phyloP scores from a whole-genome alignment of 2,888 invertebrate genomes.

The Xylophagus ater region DNA sequence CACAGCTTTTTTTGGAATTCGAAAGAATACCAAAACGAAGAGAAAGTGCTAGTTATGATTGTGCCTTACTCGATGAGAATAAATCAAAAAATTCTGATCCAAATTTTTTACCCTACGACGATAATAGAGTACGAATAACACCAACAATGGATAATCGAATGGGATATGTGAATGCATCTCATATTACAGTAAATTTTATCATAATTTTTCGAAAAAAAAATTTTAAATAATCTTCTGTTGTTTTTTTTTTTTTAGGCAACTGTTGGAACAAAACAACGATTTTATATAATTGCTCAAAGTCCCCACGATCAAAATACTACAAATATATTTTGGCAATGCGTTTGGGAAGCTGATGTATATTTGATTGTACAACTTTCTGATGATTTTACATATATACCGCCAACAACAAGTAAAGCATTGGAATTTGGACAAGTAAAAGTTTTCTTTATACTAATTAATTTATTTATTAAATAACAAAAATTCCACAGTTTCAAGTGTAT shows the following conservation, averaged over 20 bases:
- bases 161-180: conserved; percentile 89
- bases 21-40: conserved; percentile 71
- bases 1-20: conserved; percentile 71
- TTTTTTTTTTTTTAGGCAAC: conserved; percentile 49
- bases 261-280: conserved; percentile 69
- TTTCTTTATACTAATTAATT: not conserved
- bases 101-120: conserved; percentile 77
- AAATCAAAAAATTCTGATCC: conserved; percentile 40
- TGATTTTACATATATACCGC: conserved; percentile 50
- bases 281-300: conserved; percentile 59
- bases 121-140: conserved; percentile 73
- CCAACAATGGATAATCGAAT: conserved; percentile 70
- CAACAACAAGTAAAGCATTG: conserved; percentile 45
- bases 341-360: conserved; percentile 79
- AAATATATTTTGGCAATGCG: conserved; percentile 74
- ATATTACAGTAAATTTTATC: conserved; percentile 72
- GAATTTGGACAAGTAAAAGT: conserved; percentile 52
- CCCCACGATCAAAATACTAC: conserved; percentile 33
- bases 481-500: conserved; percentile 54
- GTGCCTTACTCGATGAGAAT: conserved; percentile 63
- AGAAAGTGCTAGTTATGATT: conserved; percentile 55
- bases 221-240: conserved; percentile 5
- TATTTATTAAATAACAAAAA: not conserved
- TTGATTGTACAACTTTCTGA: conserved; percentile 69
- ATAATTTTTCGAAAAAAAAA: too few species aligned